A percentile compares a stretch with the other conserved stretches of the same genome.
Conservation (phyloP, 2,888 invertebrate species). For the Torymus tubicola region DNA sequence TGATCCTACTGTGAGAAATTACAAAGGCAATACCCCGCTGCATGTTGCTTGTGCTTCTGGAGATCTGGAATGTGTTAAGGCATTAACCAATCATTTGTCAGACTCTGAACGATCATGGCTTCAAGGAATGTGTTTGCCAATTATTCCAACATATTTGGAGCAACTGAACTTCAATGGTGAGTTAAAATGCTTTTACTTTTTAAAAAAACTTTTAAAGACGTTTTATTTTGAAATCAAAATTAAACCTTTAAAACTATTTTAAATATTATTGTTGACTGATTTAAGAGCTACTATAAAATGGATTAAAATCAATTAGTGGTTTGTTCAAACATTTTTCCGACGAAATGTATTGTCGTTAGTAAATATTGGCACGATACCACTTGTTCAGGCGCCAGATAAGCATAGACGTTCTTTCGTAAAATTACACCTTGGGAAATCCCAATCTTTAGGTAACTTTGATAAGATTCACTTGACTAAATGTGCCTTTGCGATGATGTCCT, state of each 20-base stretch:
- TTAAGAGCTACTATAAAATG: neutral
- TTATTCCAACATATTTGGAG: slow-evolving; percentile 82
- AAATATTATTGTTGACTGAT: neutral
- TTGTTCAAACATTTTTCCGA: neutral
- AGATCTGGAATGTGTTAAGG: slow-evolving; percentile 84
- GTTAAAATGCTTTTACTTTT: slow-evolving; percentile 67
- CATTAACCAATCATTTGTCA: slow-evolving; percentile 84
- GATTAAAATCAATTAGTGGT: slow-evolving; percentile 8
- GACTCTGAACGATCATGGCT: slow-evolving; percentile 74
- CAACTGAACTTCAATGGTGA: slow-evolving; percentile 92
- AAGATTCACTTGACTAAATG: slow-evolving; percentile 18
- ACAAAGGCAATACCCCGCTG: slow-evolving; percentile 89
- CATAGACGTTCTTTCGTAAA: slow-evolving; percentile 3
- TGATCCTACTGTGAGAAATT: slow-evolving; percentile 79
- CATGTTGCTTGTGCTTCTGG: slow-evolving; percentile 88
- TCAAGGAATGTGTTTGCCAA: slow-evolving; percentile 74
- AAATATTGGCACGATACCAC: neutral
- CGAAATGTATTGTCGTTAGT: neutral
- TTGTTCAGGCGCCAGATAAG: slow-evolving; percentile 21
- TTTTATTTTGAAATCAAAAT: neutral
- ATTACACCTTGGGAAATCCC: slow-evolving; percentile 29
- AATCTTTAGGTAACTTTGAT: slow-evolving; percentile 28
- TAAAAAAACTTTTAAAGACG: neutral
- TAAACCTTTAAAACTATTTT: neutral
- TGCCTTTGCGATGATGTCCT: slow-evolving; percentile 4